Conservation (phyloP, 2,888 invertebrate species). For the Amphipyra tragopoginis region DNA sequence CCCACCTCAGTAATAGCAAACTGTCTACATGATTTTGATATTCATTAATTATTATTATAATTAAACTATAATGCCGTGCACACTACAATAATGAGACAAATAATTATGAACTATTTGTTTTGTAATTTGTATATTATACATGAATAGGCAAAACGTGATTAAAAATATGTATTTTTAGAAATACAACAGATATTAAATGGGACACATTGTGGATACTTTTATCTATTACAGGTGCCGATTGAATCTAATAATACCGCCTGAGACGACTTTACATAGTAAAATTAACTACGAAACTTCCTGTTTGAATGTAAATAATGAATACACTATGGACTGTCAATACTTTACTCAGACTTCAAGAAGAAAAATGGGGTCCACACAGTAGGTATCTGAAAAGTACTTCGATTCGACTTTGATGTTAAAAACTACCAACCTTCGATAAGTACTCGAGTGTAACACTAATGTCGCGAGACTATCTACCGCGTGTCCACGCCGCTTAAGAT, state of each 20-base stretch:
- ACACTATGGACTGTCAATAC: slow-evolving; percentile 68
- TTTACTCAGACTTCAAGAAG: slow-evolving; percentile 73
- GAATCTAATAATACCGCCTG: slow-evolving; percentile 59
- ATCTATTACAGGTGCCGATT: slow-evolving; percentile 78
- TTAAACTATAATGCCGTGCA: slow-evolving; percentile 48
- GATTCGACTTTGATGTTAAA: slow-evolving; percentile 11
- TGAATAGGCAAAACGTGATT: slow-evolving; percentile 89
- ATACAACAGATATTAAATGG: slow-evolving; percentile 77
- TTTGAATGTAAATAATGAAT: slow-evolving; percentile 61
- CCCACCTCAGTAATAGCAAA: slow-evolving; percentile 9
- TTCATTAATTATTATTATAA: slow-evolving; percentile 4
- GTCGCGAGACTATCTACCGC: slow-evolving; percentile 8
- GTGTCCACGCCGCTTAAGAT: slow-evolving; percentile 40
- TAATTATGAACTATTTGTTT: slow-evolving; percentile 76
- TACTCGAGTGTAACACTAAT: neutral
- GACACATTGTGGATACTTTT: slow-evolving; percentile 75
- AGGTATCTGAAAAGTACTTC: slow-evolving; percentile 26
- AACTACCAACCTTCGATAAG: slow-evolving; percentile 12
- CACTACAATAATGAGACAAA: slow-evolving; percentile 71
- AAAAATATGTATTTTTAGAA: slow-evolving; percentile 85
- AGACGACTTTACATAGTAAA: slow-evolving; percentile 46
- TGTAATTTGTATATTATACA: slow-evolving; percentile 88
- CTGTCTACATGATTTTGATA: slow-evolving; percentile 41
- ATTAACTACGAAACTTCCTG: slow-evolving; percentile 52
- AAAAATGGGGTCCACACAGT: slow-evolving; percentile 53